These are phyloP conservation scores for Lepus timidus DNA, from an alignment of 2,113 vertebrate species.

Conservation along the genomic window DNA sequence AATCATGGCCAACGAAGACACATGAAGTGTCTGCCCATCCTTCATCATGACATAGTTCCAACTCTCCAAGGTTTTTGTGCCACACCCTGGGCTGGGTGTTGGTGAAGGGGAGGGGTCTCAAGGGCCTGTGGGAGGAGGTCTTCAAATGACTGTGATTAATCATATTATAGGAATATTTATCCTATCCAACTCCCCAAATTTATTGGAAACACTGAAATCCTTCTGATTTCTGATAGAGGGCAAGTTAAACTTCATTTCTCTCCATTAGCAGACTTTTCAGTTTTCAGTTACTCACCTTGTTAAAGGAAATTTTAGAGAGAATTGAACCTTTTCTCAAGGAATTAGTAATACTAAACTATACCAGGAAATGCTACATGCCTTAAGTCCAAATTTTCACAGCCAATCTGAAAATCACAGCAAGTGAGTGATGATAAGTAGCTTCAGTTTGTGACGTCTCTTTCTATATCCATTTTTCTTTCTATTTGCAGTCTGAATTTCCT, in stretches of 20 bases:
- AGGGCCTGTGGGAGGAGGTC: neutral
- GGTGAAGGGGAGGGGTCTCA: neutral
- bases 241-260: constrained; percentile 10
- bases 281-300: constrained; percentile 33
- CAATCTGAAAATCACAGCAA: constrained; percentile 15
- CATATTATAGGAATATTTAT: constrained; percentile 49
- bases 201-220: constrained; percentile 28
- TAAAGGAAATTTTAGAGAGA: neutral
- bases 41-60: constrained; percentile 31
- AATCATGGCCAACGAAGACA: constrained; percentile 27
- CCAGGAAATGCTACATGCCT: neutral
- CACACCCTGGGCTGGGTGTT: constrained; percentile 49
- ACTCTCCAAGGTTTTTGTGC: constrained; percentile 22
- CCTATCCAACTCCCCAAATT: constrained; percentile 9
- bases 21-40: constrained; percentile 43
- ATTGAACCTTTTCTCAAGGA: neutral
- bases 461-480: constrained; percentile 57
- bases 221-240: neutral
- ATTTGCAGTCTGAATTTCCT: constrained; percentile 61
- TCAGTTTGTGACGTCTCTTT: constrained; percentile 21
- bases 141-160: constrained; percentile 61
- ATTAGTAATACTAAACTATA: constrained; percentile 9
- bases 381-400: neutral
- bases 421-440: neutral
- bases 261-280: constrained; percentile 8